A percentile compares a stretch with the other conserved stretches of the same genome.
These are phyloP conservation scores for Monochamus saltuarius DNA, from an alignment of 1,140 invertebrate genomes.

Conservation along the genomic window DNA sequence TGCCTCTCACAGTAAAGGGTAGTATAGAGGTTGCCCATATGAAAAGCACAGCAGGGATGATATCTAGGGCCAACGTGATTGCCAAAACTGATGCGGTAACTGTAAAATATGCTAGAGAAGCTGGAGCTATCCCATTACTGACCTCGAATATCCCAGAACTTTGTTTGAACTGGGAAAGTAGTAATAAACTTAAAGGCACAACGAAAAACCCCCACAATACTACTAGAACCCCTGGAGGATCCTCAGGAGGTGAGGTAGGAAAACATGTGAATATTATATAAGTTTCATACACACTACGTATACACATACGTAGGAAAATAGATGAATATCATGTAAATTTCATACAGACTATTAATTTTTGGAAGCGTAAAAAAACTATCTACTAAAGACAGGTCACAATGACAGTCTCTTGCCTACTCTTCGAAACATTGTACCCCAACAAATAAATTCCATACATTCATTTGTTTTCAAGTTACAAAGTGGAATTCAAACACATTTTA, in stretches of 20 bases:
- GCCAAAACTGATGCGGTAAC: slow-evolving; percentile 71
- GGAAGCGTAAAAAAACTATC: too few relatives aligned
- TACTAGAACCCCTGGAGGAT: slow-evolving; percentile 72
- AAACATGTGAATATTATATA: background rate
- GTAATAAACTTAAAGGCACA: slow-evolving; percentile 82
- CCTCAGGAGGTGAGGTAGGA: slow-evolving; percentile 72
- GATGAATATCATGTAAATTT: too few relatives aligned
- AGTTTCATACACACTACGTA: too few relatives aligned
- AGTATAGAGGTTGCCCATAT: slow-evolving; percentile 52
- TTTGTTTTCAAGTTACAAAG: too few relatives aligned
- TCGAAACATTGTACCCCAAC: too few relatives aligned
- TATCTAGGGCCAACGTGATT: slow-evolving; percentile 53
- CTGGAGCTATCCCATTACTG: slow-evolving; percentile 82
- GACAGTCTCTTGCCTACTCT: too few relatives aligned
- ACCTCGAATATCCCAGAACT: slow-evolving; percentile 91
- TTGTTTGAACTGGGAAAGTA: slow-evolving; percentile 88
- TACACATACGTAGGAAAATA: too few relatives aligned
- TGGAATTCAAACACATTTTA: too few relatives aligned
- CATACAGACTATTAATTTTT: too few relatives aligned
- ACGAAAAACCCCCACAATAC: slow-evolving; percentile 89
- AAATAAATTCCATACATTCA: too few relatives aligned
- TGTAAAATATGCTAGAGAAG: slow-evolving; percentile 65
- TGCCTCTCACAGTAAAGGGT: slow-evolving; percentile 80
- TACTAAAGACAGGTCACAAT: too few relatives aligned
- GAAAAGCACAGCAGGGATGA: slow-evolving; percentile 60